Evolutionary conservation across 2,113 vertebrate genomes (phyloP), one percentile per base, ranked within the genome.

Genomic region (Pituophis catenifer): DNA sequence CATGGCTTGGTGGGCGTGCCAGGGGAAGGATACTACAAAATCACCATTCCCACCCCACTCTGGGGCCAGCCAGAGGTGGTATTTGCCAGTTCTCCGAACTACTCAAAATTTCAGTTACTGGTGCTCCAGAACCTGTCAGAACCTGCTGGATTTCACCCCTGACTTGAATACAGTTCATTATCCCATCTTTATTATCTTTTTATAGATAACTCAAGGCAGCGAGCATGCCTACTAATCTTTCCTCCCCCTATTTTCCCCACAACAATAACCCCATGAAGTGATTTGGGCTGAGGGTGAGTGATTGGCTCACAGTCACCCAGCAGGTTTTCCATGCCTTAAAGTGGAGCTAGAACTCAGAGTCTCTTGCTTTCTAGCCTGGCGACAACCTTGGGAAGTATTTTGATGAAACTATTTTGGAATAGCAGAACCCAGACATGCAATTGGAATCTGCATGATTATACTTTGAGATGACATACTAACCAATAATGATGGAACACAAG

Each of bases 381-480:
- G n/a, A 81, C 33, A 81, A 81, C 19, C 17, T 38, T 38, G 17
- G 33, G 33, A 21, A 81, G 75, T 21, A 81, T 81, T 81, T 3
- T 81, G 33, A 44, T 81, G 17, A 81, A 81, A 81, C 17, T 33
- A 81, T 81, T 81, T 81, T 58, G 85, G 52, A 24, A 94, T 91
- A 86, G 3, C 55, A 91, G 26, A 70, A 87, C 91, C 24, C 48
- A 93, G 92, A 88, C 12, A 9, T 62, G 29, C 62, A 2, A 7
- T 44, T 1, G 19, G 54, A 86, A 53, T 38, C 59, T 1, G 17
- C 15, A 54, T 38, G 90, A 57, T 4, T 92, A 29, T 10, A 5
- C 1, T 29, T 87, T 93, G 38, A 93, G 85, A 92, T 44, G 89
- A 57, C 85, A 7, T 17, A 53, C 26, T 93, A 88, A 54, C 94